Conservation (phyloP, 2,888 invertebrate species). For the Pasiphila rectangulata region DNA sequence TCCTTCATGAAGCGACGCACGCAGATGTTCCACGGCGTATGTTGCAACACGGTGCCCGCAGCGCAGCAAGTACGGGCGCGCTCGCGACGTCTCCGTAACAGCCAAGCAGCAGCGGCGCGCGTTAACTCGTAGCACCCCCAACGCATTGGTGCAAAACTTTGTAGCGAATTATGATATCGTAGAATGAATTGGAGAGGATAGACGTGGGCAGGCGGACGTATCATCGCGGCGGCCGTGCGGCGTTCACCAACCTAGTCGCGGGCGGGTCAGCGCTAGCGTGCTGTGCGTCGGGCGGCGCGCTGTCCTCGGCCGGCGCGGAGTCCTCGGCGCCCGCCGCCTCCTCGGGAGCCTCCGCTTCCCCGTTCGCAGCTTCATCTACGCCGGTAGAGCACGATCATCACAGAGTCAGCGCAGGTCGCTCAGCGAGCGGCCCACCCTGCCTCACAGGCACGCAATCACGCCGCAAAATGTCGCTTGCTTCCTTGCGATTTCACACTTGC, state of each 20-base stretch:
- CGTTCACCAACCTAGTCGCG: conserved; percentile 78
- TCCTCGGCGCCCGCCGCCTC: conserved; percentile 52
- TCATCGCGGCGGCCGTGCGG: conserved; percentile 64
- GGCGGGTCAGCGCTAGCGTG: conserved; percentile 68
- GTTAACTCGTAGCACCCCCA: conserved; percentile 14
- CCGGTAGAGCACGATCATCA: conserved; percentile 57
- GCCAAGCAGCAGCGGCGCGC: conserved; percentile 11
- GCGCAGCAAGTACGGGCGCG: conserved; percentile 4
- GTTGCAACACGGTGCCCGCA: conserved; percentile 7
- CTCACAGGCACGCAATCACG: conserved; percentile 44
- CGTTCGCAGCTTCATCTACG: conserved; percentile 70
- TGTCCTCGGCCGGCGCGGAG: conserved; percentile 47
- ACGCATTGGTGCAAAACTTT: conserved; percentile 73
- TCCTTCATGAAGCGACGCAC: conserved; percentile 12
- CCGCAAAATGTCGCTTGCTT: conserved; percentile 29
- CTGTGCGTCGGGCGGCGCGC: conserved; percentile 54
- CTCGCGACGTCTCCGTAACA: conserved; percentile 21
- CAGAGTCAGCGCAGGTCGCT: conserved; percentile 70
- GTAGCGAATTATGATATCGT: conserved; percentile 64
- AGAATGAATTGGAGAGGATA: conserved; percentile 56
- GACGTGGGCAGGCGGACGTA: conserved; percentile 53
- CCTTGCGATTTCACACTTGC: conserved; percentile 49
- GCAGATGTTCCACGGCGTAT: conserved; percentile 8
- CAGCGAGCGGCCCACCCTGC: conserved; percentile 67
- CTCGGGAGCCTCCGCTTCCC: conserved; percentile 52